Evolutionary conservation across 1,140 invertebrate genomes (phyloP), one percentile per base, ranked within the genome.

Genomic region (Lepidurus apus): DNA sequence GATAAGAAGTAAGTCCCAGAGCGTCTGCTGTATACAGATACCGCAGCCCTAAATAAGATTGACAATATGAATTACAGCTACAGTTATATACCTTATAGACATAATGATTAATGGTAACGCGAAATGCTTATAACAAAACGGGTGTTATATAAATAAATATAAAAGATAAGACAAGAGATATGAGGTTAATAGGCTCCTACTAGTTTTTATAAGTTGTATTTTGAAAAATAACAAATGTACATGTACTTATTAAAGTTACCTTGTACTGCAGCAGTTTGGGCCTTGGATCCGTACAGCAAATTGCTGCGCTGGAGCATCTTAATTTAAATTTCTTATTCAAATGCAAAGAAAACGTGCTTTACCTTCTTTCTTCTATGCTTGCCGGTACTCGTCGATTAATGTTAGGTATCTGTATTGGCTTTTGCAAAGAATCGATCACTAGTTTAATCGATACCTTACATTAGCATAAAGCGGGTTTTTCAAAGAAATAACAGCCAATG

Each of bases 1-100:
- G 82, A 82, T 90, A 93, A 0, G 83, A 83, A 82, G 88, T 87
- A 7, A 93, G 77, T 6, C 91, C 91, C 43, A 93, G 81, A 7
- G 87, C 84, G 11, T 84, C 74, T 43, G 86, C 84, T 0, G 89
- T 84, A 83, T 88, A 92, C 3, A 92, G 79, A 43, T 80, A 82
- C 73, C 87, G 80, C 7, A 65, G 42, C 17, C 81, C 85, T 83
- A 47, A 77, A 82, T 79, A 74, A 79, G 74, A 44, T 7, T 47
- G 6, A 7, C 4, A 17, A 65, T 17, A 7, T 21, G 13, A n/a
- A 65, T 65, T 65, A 47, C 34, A 34, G 34, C 17, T 17, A n/a
- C n/a, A n/a, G n/a, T n/a, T n/a, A n/a, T n/a, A n/a, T n/a, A n/a
- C n/a, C n/a, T n/a, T n/a, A n/a, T n/a, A n/a, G n/a, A n/a, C n/a